These are phyloP conservation scores for Campodea augens DNA, from an alignment of 1,140 invertebrate species.

Conservation along the genomic window DNA sequence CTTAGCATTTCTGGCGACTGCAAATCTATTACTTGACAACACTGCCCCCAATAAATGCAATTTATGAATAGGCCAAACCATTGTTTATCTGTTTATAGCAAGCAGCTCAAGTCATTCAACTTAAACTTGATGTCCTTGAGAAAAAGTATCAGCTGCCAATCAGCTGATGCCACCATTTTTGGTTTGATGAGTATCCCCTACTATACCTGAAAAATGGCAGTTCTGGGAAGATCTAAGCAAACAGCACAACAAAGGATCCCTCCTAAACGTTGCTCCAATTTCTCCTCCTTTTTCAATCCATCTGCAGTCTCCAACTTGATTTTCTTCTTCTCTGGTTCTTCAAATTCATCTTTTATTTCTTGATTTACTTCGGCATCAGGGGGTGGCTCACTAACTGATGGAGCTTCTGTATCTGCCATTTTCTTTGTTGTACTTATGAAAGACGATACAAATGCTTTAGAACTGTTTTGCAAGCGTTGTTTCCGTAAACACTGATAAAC, in stretches of 20 bases:
- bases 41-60: too few species aligned
- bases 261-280: slow-evolving; percentile 73
- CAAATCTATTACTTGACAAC: too few species aligned
- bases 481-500: too few species aligned
- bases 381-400: slow-evolving; percentile 13
- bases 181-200: slow-evolving; percentile 7
- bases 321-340: slow-evolving; percentile 34
- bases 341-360: slow-evolving; percentile 30
- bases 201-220: slow-evolving; percentile 91
- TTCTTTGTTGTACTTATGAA: slow-evolving; percentile 14
- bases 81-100: too few species aligned
- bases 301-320: slow-evolving; percentile 23
- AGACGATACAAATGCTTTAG: too few species aligned
- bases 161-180: slow-evolving; percentile 19
- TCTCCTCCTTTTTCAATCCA: slow-evolving; percentile 33
- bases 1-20: too few species aligned
- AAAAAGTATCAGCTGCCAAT: too few species aligned
- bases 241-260: slow-evolving; percentile 91
- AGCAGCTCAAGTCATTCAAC: too few species aligned
- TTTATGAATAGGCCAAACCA: too few species aligned
- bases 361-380: slow-evolving; percentile 20
- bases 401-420: slow-evolving; percentile 15
- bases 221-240: slow-evolving; percentile 76
- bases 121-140: too few species aligned
- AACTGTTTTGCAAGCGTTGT: too few species aligned